Evolutionary conservation across 2,113 vertebrate genomes (phyloP).

Genomic region (Sigmodon hispidus): DNA sequence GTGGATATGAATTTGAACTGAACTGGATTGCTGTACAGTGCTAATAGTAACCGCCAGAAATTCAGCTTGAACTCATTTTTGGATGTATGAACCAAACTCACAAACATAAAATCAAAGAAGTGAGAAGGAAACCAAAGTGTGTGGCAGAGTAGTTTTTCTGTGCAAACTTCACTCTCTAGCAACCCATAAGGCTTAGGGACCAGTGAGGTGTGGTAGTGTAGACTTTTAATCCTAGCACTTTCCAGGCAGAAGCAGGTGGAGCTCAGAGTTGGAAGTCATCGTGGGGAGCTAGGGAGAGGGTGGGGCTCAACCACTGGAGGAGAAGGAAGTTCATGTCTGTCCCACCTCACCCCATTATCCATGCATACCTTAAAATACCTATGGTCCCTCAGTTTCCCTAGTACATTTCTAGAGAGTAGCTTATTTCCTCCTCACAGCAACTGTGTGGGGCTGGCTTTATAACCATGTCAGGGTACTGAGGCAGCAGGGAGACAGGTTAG

Average conservation of each 20-base stretch:
- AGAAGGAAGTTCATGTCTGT: too few species aligned
- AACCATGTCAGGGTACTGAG: not conserved
- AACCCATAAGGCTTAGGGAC: not conserved
- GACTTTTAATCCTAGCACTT: not conserved
- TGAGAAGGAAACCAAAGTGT: not conserved
- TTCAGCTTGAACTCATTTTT: too few species aligned
- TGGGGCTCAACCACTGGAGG: not conserved
- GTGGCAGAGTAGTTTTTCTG: not conserved
- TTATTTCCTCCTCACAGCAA: not conserved
- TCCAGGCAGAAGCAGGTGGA: not conserved
- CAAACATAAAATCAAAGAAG: slow-evolving; percentile 27
- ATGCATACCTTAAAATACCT: not conserved
- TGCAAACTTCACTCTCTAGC: not conserved
- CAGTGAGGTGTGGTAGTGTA: not conserved
- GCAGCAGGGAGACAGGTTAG: not conserved
- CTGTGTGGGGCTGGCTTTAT: not conserved
- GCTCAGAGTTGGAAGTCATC: not conserved
- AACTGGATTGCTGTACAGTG: not conserved
- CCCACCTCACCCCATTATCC: not conserved
- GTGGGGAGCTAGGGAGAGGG: not conserved
- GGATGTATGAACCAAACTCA: too few species aligned
- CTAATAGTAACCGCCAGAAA: too few species aligned
- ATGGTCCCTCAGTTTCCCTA: not conserved
- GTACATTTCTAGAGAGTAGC: not conserved
- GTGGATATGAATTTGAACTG: not conserved